phyloP scores from a whole-genome alignment of 1,140 invertebrate species.

The Apocrypta bakeri region DNA sequence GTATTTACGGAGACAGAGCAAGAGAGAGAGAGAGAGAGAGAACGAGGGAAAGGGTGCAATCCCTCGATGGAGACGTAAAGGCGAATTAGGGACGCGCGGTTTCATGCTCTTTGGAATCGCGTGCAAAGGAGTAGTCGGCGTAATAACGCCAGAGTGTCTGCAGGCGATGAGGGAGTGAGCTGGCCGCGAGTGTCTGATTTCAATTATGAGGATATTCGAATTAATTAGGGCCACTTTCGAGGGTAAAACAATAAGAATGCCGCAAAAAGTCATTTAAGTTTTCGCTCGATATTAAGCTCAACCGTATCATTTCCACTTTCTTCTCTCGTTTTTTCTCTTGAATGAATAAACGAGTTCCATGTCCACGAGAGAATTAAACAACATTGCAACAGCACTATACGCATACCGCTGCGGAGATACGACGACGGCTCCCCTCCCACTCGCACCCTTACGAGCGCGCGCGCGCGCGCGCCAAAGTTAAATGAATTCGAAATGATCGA shows the following conservation, averaged over 20 bases:
- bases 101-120: slow-evolving; percentile 47
- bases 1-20: slow-evolving; percentile 12
- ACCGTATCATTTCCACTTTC: too few relatives aligned
- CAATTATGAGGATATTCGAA: slow-evolving; percentile 35
- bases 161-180: not conserved
- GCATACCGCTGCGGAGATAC: not conserved
- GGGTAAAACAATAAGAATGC: slow-evolving; percentile 8
- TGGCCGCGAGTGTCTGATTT: too few relatives aligned
- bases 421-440: not conserved
- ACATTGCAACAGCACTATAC: not conserved
- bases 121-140: slow-evolving; percentile 37
- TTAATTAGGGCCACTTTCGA: not conserved
- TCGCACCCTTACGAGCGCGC: too few relatives aligned
- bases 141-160: slow-evolving; percentile 12
- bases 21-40: not conserved
- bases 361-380: too few relatives aligned
- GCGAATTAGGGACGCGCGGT: slow-evolving; percentile 45
- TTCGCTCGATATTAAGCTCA: too few relatives aligned
- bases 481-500: slow-evolving; percentile 76
- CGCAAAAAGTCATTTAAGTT: not conserved
- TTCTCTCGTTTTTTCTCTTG: too few relatives aligned
- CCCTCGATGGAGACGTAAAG: slow-evolving; percentile 48
- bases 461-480: slow-evolving; percentile 65
- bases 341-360: too few relatives aligned
- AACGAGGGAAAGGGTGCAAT: too few relatives aligned